Percentiles rank a stretch among this genome's conserved stretches.
phyloP scores from a whole-genome alignment of 92 coral and sea anemone species.

The Metridium senile region DNA sequence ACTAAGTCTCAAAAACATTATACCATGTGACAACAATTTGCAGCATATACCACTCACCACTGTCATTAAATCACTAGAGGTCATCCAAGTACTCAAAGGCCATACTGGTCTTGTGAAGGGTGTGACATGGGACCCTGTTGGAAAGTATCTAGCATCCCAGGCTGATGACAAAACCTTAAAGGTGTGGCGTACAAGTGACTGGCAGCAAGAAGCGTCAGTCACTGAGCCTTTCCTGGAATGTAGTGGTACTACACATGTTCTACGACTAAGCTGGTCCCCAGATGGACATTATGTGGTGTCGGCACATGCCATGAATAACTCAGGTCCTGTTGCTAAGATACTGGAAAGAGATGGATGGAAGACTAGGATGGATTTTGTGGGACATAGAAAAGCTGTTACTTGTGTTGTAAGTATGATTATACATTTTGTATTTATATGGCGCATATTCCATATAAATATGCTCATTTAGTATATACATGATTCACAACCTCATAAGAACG shows the following conservation, averaged over 20 bases:
- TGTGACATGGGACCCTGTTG: slow-evolving; percentile 98
- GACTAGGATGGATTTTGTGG: slow-evolving; percentile 95
- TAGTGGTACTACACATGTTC: slow-evolving; percentile 94
- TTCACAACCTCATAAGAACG: too few relatives aligned
- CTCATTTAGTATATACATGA: too few relatives aligned
- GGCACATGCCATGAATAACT: slow-evolving; percentile 98
- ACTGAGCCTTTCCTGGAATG: slow-evolving; percentile 91
- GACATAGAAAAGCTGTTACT: slow-evolving; percentile 93
- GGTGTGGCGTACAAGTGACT: slow-evolving; percentile 95
- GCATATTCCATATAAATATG: too few relatives aligned
- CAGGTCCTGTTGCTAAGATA: slow-evolving; percentile 97
- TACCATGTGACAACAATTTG: too few relatives aligned
- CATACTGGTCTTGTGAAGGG: slow-evolving; percentile 97
- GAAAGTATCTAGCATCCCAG: slow-evolving; percentile 94
- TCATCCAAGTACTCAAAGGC: slow-evolving; percentile 77
- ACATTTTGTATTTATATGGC: too few relatives aligned
- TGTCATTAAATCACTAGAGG: slow-evolving; percentile 74
- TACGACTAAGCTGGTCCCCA: slow-evolving; percentile 95
- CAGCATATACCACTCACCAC: too few relatives aligned
- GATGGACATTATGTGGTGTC: slow-evolving; percentile 99
- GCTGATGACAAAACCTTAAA: slow-evolving; percentile 85
- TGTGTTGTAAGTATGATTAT: slow-evolving; percentile 71
- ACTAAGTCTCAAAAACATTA: too few relatives aligned
- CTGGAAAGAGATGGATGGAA: slow-evolving; percentile 99
- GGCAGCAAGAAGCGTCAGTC: slow-evolving; percentile 91